Base-by-base conservation (phyloP, 2,888 invertebrate species). In the Himalopsyche tibetana region DNA sequence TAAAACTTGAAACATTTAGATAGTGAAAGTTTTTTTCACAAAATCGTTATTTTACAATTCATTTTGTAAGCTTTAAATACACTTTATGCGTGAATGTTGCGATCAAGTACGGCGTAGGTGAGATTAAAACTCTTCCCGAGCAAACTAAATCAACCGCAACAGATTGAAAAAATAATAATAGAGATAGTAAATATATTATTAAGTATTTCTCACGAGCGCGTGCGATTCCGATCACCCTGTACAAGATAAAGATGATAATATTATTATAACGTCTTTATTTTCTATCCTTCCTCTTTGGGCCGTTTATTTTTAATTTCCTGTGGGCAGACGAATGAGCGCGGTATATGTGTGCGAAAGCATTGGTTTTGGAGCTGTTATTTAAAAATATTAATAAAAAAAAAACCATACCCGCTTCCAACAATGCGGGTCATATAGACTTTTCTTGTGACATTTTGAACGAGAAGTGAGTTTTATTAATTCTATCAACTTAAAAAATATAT, bases 301-400 rank as follows among this genome's bases (percentile, higher is more conserved):
- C 86, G 86, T 88, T 88, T 86, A 85, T 88, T 88, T 88, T 88
- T 88, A 88, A 88, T 88, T 88, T 88, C 87, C 88, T 88, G 87
- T 86, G 82, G 88, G 87, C 88, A 86, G 82, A 82, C 84, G 83
- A 55, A 84, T 63, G 40, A 19, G 81, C 51, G 28, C 36, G 28
- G 28, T 15, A 12, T 83, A 84, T 84, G 42, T 45, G 55, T 82
- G n/a, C n/a, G 82, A 40, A 86, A 86, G n/a, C 42, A 69, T 17
- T 28, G 51, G 83, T 55, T 80, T 42, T 8, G 12, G 42, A 63
- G 51, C 19, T 69, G 74, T 63, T 79, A 84, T 55, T 79, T 56
- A 56, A 63, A 4, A 15, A 51, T 15, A 51, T 28, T 28, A 28
- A 28, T 28, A 51, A 12, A 12, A 51, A 45, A 15, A 15, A 15